Percentiles rank a stretch among this genome's conserved stretches.
Conservation (phyloP, 2,888 invertebrate genomes). For the Scotopteryx bipunctaria region DNA sequence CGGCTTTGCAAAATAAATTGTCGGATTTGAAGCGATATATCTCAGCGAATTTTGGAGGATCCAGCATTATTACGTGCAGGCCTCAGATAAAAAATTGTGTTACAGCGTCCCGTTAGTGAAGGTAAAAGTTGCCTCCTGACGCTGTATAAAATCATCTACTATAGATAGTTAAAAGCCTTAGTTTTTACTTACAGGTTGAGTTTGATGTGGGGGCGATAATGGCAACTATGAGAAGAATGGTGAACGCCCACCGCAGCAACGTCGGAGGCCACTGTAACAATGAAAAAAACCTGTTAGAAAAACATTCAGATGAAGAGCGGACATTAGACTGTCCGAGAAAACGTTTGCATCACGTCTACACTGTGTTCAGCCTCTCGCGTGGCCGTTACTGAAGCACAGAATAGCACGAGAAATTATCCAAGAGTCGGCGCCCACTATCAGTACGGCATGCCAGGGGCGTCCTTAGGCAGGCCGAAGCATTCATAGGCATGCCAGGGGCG, state of each 20-base stretch:
- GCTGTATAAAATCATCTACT: too few species aligned
- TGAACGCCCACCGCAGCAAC: constrained; percentile 80
- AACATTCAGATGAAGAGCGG: not conserved
- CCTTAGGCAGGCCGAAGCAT: too few species aligned
- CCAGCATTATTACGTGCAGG: constrained; percentile 4
- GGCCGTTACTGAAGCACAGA: too few species aligned
- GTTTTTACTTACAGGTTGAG: constrained; percentile 81
- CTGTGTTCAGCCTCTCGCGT: too few species aligned
- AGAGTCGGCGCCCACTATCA: too few species aligned
- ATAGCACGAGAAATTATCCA: too few species aligned
- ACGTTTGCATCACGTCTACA: too few species aligned
- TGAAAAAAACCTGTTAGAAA: constrained; percentile 26
- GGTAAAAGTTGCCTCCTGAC: too few species aligned
- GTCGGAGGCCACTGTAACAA: constrained; percentile 85
- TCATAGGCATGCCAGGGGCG: too few species aligned
- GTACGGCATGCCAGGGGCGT: too few species aligned
- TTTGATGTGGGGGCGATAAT: constrained; percentile 81
- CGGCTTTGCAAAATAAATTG: constrained; percentile 49
- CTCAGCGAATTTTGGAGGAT: constrained; percentile 28
- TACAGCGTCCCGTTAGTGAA: too few species aligned
- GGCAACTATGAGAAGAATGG: constrained; percentile 80
- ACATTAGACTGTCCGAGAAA: not conserved
- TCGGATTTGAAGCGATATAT: constrained; percentile 56
- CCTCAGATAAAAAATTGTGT: constrained; percentile 8
- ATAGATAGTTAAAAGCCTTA: too few species aligned